Evolutionary conservation across 2,888 invertebrate species (phyloP).

Genomic region (Papilio demoleus): DNA sequence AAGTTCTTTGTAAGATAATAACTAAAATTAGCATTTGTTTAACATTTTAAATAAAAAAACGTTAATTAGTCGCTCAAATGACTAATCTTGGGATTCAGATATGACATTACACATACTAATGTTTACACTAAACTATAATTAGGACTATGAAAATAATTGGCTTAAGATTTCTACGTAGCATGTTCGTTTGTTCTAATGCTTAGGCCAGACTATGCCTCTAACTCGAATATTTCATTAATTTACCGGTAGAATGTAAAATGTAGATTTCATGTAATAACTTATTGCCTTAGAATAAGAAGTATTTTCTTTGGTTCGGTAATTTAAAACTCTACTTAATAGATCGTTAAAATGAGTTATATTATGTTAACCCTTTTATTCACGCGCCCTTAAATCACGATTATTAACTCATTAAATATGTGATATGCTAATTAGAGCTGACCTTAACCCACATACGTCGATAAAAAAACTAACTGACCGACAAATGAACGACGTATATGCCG

Average conservation of each 20-base stretch:
- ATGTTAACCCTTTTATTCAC: neutral
- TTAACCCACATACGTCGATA: neutral
- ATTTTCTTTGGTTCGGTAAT: too few relatives aligned
- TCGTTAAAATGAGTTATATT: neutral
- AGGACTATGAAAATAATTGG: too few relatives aligned
- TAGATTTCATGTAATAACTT: too few relatives aligned
- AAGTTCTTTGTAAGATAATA: neutral
- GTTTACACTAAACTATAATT: neutral
- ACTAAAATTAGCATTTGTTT: neutral
- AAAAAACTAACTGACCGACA: neutral
- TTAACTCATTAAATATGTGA: neutral
- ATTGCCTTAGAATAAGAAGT: too few relatives aligned
- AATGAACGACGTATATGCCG: neutral
- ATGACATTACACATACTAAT: neutral
- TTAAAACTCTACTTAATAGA: neutral
- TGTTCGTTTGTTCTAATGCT: too few relatives aligned
- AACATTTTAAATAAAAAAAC: neutral
- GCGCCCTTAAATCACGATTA: neutral
- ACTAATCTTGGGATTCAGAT: neutral
- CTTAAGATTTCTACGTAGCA: too few relatives aligned
- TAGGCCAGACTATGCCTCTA: too few relatives aligned
- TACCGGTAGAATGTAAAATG: too few relatives aligned
- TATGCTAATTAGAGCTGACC: neutral
- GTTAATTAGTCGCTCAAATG: neutral
- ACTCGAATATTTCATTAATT: too few relatives aligned